Conservation (phyloP, 2,113 vertebrate species). For the Podiceps cristatus region DNA sequence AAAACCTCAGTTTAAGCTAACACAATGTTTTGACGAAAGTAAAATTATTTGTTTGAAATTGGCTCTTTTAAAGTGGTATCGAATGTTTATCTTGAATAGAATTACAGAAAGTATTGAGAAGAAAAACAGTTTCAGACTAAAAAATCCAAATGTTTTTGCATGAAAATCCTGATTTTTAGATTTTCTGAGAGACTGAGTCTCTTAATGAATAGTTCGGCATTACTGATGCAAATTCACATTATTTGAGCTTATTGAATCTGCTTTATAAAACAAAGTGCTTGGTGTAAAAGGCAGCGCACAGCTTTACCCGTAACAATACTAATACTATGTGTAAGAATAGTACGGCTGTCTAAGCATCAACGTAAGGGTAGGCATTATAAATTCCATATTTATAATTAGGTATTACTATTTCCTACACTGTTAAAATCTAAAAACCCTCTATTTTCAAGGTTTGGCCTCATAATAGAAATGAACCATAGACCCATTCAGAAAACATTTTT, state of each 20-base stretch:
- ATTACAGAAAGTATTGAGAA: not conserved
- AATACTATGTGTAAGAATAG: not conserved
- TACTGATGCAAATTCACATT: not conserved
- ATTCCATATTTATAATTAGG: not conserved
- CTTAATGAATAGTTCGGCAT: not conserved
- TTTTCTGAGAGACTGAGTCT: not conserved
- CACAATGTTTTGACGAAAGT: not conserved
- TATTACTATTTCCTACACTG: not conserved
- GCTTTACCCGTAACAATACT: not conserved
- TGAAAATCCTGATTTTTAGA: not conserved
- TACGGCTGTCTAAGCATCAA: not conserved
- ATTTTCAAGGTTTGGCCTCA: not conserved
- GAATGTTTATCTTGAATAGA: not conserved
- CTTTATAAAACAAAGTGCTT: not conserved
- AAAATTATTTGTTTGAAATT: not conserved
- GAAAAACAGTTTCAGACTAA: not conserved
- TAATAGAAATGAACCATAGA: not conserved
- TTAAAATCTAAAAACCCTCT: not conserved
- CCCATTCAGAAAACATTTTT: not conserved
- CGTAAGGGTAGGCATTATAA: not conserved
- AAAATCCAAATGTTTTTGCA: not conserved
- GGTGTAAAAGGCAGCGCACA: not conserved
- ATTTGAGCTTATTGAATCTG: not conserved
- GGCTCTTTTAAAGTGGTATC: not conserved
- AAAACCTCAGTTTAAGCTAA: not conserved